Evolutionary conservation across 2,888 invertebrate species (phyloP), one percentile per base, ranked within the genome.

Genomic region (Stenichneumon culpator): DNA sequence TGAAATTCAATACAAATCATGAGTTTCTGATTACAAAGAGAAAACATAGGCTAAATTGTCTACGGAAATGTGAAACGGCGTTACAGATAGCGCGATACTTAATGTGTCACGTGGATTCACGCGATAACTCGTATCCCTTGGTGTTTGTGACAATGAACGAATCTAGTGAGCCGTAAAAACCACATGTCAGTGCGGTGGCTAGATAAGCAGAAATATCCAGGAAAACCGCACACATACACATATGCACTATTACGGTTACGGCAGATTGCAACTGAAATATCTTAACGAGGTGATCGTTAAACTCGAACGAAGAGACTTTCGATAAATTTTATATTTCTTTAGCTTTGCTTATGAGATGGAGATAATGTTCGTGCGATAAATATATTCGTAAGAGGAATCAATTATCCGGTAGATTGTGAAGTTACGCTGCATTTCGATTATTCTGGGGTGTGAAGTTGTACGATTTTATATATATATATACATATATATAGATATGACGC

Each of bases 1-100:
- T 7, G 39, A 57, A 77, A 77, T 65, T 11, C 22, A 44, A 82
- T 54, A 70, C 39, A 28, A 44, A 57, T 50, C 54, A 44, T 65
- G 32, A 67, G 14, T 36, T n/a, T 67, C 25, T 54, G 44, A 75
- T 65, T 65, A 69, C 70, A 60, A 11, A 60, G 19, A 7, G 14
- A 60, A 47, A 77, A 32, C 14, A 22, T 2, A 22, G 14, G 39
- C 2, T 39, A 63, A 14, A 75, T 28, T 65, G 28, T 65, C 3
- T 39, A 22, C 1, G 65, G 54, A 22, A 52, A 75, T 52, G 44
- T 3, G 79, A 75, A 57, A 44, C 54, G 1, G n/a, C 52, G 11
- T n/a, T 16, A 14, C 22, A 39, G 11, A 39, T 2, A 39, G 63
- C 39, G 32, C 5, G 47, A 50, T 72, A 80, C 7, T 52, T 14